Evolutionary conservation across 2,888 invertebrate genomes (phyloP).

Genomic region (Cyrtodaria siliqua): DNA sequence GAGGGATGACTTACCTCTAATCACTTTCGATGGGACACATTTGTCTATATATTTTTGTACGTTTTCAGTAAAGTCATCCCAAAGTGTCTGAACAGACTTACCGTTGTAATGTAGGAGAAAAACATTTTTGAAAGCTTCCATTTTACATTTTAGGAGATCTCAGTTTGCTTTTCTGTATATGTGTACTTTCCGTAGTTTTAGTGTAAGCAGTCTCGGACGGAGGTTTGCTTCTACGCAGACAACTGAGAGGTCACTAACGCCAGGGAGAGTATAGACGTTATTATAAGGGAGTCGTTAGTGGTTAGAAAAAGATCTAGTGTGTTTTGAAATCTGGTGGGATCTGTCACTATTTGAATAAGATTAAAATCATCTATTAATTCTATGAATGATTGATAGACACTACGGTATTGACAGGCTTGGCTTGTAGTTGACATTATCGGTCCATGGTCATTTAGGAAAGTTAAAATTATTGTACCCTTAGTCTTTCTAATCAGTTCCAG

Average conservation of each 20-base stretch:
- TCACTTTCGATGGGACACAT: conserved; percentile 4
- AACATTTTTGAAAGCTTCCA: not conserved
- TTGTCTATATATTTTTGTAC: too few species aligned
- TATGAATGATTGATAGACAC: not conserved
- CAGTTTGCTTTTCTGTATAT: too few species aligned
- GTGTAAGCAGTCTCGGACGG: too few species aligned
- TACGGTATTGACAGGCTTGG: not conserved
- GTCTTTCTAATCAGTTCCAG: not conserved
- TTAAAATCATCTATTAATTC: conserved; percentile 1
- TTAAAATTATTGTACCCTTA: not conserved
- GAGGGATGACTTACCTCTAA: conserved; percentile 6
- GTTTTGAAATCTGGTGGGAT: not conserved
- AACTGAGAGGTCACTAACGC: conserved; percentile 6
- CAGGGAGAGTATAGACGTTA: not conserved
- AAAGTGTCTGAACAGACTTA: too few species aligned
- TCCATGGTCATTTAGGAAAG: conserved; percentile 3
- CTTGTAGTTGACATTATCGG: not conserved
- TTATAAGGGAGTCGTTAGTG: not conserved
- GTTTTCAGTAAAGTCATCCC: not conserved
- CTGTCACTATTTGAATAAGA: not conserved
- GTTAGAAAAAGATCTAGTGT: not conserved
- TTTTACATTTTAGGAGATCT: not conserved
- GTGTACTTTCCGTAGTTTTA: not conserved
- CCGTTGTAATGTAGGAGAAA: too few species aligned
- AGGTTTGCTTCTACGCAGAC: too few species aligned